Conservation (phyloP, 2,113 vertebrate species). For the Tyto alba region DNA sequence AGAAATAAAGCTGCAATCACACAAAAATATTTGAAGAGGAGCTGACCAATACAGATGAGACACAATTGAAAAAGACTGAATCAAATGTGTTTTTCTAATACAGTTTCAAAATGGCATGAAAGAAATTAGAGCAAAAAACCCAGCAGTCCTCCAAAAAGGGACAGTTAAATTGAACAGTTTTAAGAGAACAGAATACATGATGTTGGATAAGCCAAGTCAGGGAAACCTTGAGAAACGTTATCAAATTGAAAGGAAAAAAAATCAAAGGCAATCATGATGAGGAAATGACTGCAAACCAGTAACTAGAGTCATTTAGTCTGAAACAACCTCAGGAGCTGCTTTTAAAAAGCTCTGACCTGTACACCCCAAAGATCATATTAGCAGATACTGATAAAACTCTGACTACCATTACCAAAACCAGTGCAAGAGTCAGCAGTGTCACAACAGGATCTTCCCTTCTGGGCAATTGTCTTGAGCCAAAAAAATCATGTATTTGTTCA, state of each 20-base stretch:
- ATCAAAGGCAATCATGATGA: background rate
- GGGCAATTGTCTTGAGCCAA: background rate
- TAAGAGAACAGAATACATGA: background rate
- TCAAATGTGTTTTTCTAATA: background rate
- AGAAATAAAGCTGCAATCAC: background rate
- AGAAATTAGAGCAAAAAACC: background rate
- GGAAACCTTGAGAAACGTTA: background rate
- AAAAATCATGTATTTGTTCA: background rate
- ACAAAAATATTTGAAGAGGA: background rate
- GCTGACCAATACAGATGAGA: background rate
- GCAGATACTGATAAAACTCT: background rate
- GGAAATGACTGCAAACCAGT: background rate
- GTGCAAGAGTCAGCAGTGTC: background rate
- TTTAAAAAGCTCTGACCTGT: background rate
- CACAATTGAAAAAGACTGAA: fast-evolving
- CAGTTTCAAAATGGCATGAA: background rate
- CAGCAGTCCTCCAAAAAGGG: background rate
- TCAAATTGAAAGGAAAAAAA: background rate
- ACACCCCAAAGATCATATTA: background rate
- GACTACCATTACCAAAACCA: background rate
- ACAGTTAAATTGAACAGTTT: background rate
- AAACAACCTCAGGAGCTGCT: background rate
- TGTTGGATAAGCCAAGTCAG: background rate
- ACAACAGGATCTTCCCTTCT: background rate
- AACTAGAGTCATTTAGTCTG: background rate